Evolutionary conservation across 2,113 vertebrate genomes (phyloP), one percentile per base, ranked within the genome.

Genomic region (Brachypteracias leptosomus): DNA sequence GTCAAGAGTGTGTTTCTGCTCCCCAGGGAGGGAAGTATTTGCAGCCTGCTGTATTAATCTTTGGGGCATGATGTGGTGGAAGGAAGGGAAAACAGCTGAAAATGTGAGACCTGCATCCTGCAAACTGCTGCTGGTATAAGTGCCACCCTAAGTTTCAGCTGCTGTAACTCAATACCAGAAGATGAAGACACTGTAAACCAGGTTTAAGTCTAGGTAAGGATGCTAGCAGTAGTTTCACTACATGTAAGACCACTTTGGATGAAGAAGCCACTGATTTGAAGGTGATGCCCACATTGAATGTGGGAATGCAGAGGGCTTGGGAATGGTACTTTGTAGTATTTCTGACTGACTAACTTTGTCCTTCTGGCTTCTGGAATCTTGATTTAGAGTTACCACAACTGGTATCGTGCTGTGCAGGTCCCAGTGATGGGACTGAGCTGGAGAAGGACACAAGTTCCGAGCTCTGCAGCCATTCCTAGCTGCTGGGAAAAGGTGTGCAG

Each of bases 221-320:
- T 73, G 19, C 35, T 51, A 51, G 25, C 2, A 2, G 38, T n/a
- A 68, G 57, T 66, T 76, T 44, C 11, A 16, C n/a, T 54, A 11
- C 5, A 14, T 16, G 11, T 63, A 21, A 1, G 7, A 21, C 18
- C 70, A 29, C 11, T 59, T 63, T 35, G 49, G 13, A 42, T 59
- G 22, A 58, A 40, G 79, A 75, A 66, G 46, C 22, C 44, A 16
- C 26, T 49, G 17, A 38, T 40, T 40, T 35, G 38, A 59, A 57
- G 26, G 29, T 22, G n/a, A 67, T 73, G 63, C 63, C 28, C 33
- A 40, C 0, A 0, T 80, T 2, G 3, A 73, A 57, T 1, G 1
- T 57, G 72, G 29, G 35, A 82, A 36, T 36, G n/a, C 33, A 66
- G 35, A 84, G 38, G 26, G 7, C 51, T 88, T 58, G 68, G 62